These are phyloP conservation scores for Oreochromis grahami DNA, from an alignment of 2,797 vertebrate genomes.

Conservation along the genomic window DNA sequence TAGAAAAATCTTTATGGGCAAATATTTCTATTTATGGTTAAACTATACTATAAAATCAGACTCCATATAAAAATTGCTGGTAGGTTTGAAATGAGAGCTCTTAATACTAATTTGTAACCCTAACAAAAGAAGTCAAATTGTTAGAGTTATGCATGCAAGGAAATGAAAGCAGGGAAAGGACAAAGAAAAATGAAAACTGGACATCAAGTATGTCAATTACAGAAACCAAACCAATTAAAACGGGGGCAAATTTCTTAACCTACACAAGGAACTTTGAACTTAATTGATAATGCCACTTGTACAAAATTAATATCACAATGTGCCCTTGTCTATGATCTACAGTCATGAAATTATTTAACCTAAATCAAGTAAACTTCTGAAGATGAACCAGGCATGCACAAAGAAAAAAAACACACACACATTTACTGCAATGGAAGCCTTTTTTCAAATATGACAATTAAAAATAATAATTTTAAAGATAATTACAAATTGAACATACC, in stretches of 20 bases:
- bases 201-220: neutral
- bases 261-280: neutral
- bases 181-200: neutral
- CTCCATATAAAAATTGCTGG: neutral
- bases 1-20: neutral
- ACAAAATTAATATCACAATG: conserved; percentile 19
- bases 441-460: conserved; percentile 17
- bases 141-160: conserved; percentile 25
- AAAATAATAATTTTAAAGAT: conserved; percentile 24
- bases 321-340: neutral
- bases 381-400: conserved; percentile 54
- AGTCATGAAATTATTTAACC: neutral
- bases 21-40: neutral
- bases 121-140: neutral
- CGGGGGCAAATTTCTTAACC: neutral
- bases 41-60: neutral
- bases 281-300: conserved; percentile 14
- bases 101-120: neutral
- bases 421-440: neutral
- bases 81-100: neutral
- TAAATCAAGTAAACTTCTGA: conserved; percentile 23
- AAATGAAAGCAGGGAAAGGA: conserved; percentile 12
- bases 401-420: neutral
- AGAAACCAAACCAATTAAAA: conserved; percentile 27
- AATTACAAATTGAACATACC: conserved; percentile 92